These are phyloP conservation scores for Ips typographus DNA, from an alignment of 1,140 invertebrate species.

Conservation along the genomic window DNA sequence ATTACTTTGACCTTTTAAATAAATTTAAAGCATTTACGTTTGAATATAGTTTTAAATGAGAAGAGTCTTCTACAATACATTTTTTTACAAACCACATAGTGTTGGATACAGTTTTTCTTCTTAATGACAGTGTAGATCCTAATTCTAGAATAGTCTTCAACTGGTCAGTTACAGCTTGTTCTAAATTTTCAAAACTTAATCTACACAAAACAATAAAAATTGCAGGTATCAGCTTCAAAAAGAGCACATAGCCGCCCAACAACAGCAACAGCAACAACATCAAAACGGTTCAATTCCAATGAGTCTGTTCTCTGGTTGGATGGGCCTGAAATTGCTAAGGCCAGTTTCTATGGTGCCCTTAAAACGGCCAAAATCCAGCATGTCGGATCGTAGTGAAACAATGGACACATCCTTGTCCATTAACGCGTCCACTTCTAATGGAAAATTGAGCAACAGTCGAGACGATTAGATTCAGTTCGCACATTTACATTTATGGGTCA, in stretches of 20 bases:
- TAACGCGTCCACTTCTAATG: conserved; percentile 17
- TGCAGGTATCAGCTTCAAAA: conserved; percentile 75
- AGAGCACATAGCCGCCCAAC: conserved; percentile 56
- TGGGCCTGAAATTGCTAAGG: conserved; percentile 62
- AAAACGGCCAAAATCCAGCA: conserved; percentile 55
- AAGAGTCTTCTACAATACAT: too few species aligned
- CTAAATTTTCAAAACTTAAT: neutral
- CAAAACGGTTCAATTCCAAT: conserved; percentile 51
- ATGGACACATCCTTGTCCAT: conserved; percentile 35
- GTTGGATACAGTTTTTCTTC: too few species aligned
- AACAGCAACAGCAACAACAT: conserved; percentile 57
- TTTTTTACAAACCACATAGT: too few species aligned
- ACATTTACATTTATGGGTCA: neutral
- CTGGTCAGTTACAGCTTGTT: neutral
- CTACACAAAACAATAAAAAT: conserved; percentile 53
- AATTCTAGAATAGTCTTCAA: too few species aligned
- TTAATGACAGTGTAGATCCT: too few species aligned
- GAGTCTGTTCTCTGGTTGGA: conserved; percentile 69
- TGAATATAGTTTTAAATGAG: too few species aligned
- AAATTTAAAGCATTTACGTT: too few species aligned
- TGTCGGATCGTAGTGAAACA: conserved; percentile 38
- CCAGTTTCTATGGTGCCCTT: conserved; percentile 44
- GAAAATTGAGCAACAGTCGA: conserved; percentile 2
- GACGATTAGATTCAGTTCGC: neutral
- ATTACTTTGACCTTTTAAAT: too few species aligned